phyloP scores from a whole-genome alignment of 2,888 invertebrate species.

The Electrophaes corylata region DNA sequence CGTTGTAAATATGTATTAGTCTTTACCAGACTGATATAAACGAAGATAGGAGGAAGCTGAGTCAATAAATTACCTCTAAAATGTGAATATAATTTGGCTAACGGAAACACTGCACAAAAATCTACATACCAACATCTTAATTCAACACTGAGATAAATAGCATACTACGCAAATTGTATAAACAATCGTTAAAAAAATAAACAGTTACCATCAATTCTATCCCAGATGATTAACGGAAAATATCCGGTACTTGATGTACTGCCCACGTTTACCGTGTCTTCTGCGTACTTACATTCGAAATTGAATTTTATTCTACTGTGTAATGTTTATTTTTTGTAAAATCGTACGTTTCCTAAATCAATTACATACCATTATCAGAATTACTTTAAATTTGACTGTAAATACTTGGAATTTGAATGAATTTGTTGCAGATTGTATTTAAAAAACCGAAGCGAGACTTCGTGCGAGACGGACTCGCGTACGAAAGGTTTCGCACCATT shows the following conservation, averaged over 20 bases:
- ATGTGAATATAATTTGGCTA: conserved; percentile 5
- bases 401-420: too few species aligned
- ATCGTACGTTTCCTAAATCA: not conserved
- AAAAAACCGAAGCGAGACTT: too few species aligned
- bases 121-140: conserved; percentile 13
- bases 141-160: conserved; percentile 18
- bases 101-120: conserved; percentile 1
- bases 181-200: conserved; percentile 20
- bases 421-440: too few species aligned
- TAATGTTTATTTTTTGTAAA: conserved; percentile 5
- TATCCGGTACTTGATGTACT: conserved; percentile 22
- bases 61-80: not conserved
- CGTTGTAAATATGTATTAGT: too few species aligned
- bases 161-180: conserved; percentile 10
- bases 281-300: not conserved
- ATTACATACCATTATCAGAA: not conserved
- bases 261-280: conserved; percentile 9
- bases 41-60: not conserved
- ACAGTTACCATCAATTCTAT: conserved; percentile 12
- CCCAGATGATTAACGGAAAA: conserved; percentile 11
- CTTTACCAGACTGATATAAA: not conserved
- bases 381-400: conserved; percentile 3
- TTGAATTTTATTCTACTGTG: conserved; percentile 1
- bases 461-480: too few species aligned
- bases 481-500: too few species aligned